Evolutionary conservation across 2,888 invertebrate genomes (phyloP).

Genomic region (Cataglyphis albicans): DNA sequence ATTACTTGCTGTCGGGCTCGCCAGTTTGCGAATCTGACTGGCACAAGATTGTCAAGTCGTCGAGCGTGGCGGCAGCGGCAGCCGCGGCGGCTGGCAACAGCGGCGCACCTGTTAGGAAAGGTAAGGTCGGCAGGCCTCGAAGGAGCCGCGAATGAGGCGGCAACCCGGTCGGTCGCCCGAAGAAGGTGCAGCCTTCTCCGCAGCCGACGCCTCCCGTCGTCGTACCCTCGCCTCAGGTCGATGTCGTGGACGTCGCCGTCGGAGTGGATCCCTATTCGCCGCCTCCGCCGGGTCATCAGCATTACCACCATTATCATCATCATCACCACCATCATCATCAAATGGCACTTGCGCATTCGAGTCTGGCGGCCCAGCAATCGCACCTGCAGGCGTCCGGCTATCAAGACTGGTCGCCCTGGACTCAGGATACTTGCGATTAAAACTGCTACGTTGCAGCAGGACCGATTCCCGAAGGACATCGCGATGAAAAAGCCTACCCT

Average conservation of each 20-base stretch:
- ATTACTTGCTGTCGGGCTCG: constrained; percentile 95
- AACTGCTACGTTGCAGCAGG: not conserved
- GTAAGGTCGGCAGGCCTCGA: constrained; percentile 95
- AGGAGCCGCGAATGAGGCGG: constrained; percentile 94
- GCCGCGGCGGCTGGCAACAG: constrained; percentile 90
- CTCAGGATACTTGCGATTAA: constrained; percentile 83
- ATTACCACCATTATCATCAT: constrained; percentile 81
- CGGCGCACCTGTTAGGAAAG: constrained; percentile 91
- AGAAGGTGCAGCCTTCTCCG: constrained; percentile 84
- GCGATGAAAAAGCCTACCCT: constrained; percentile 9
- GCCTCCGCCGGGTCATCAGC: constrained; percentile 86
- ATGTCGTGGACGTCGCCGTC: constrained; percentile 75
- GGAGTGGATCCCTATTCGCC: constrained; percentile 84
- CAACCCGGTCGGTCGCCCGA: constrained; percentile 86
- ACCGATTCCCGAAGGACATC: constrained; percentile 4
- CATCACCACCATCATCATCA: constrained; percentile 80
- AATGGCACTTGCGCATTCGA: constrained; percentile 78
- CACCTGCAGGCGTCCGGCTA: constrained; percentile 75
- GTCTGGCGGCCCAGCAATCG: constrained; percentile 74
- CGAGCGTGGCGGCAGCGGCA: constrained; percentile 88
- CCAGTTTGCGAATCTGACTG: constrained; percentile 98
- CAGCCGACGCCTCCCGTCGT: constrained; percentile 77
- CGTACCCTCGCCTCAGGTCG: constrained; percentile 75
- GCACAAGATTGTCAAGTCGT: constrained; percentile 94
- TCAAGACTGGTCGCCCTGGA: constrained; percentile 82